Evolutionary conservation across 2,888 invertebrate genomes (phyloP).

Genomic region (Drepana falcataria): DNA sequence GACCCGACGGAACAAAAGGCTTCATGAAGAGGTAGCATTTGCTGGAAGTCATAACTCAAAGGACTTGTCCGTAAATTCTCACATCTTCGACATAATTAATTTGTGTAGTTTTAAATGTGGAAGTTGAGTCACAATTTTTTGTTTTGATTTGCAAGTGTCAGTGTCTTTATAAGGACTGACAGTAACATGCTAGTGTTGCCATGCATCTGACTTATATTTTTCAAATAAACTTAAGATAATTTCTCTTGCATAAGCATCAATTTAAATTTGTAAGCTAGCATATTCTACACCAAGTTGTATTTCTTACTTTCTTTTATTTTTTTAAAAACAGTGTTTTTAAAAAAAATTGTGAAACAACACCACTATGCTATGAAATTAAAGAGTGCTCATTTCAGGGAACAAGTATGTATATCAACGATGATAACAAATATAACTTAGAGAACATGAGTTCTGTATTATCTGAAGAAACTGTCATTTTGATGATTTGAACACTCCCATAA

Average conservation of each 20-base stretch:
- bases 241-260: too few species aligned
- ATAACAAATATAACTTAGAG: background rate
- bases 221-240: too few species aligned
- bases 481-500: conserved; percentile 23
- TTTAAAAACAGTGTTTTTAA: conserved; percentile 6
- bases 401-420: conserved; percentile 28
- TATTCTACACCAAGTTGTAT: too few species aligned
- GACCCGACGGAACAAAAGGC: conserved; percentile 86
- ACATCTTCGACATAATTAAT: conserved; percentile 26
- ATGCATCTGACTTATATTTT: too few species aligned
- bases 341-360: conserved; percentile 35
- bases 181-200: too few species aligned
- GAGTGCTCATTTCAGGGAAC: conserved; percentile 63
- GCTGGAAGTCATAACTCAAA: conserved; percentile 19
- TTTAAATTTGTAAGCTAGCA: too few species aligned
- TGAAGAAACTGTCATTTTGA: conserved; percentile 19
- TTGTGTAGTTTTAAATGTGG: conserved; percentile 26
- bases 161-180: too few species aligned
- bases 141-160: background rate
- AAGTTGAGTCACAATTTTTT: conserved; percentile 21
- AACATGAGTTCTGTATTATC: background rate
- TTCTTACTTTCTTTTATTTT: too few species aligned
- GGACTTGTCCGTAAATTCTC: background rate
- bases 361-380: conserved; percentile 12
- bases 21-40: conserved; percentile 67